Percentiles rank a stretch among this genome's conserved stretches.
Evolutionary conservation across 2,797 vertebrate genomes (phyloP).

Genomic region (Siniperca undulata): DNA sequence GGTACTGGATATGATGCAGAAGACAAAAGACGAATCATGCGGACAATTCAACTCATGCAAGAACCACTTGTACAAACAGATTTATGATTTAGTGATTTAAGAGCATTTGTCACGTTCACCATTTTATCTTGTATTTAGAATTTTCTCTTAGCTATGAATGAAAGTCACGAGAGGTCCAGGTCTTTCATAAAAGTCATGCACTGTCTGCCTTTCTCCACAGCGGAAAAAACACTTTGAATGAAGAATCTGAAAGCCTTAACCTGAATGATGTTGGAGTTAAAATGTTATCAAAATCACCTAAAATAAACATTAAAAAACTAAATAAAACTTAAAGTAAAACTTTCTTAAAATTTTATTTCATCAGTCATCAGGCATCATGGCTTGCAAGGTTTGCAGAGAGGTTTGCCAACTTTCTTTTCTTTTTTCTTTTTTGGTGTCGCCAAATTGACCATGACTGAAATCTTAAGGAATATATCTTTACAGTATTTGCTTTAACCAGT

Average conservation of each 20-base stretch:
- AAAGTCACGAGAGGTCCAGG: background rate
- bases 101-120: too few species aligned
- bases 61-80: too few species aligned
- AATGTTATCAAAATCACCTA: background rate
- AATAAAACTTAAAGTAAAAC: background rate
- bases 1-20: too few species aligned
- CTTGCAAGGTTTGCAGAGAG: background rate
- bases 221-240: background rate
- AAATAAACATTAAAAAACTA: background rate
- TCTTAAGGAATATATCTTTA: background rate
- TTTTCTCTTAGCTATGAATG: background rate
- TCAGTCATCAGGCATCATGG: background rate
- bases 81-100: background rate
- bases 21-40: background rate
- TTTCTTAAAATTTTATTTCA: too few species aligned
- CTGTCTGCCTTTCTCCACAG: background rate
- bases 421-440: background rate
- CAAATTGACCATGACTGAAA: background rate
- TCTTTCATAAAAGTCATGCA: background rate
- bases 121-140: background rate
- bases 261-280: background rate
- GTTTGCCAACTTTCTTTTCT: background rate
- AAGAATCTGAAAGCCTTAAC: background rate
- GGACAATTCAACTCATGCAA: background rate
- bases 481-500: background rate